Conservation (phyloP, 2,888 invertebrate genomes). For the Melangyna quadrimaculata region DNA sequence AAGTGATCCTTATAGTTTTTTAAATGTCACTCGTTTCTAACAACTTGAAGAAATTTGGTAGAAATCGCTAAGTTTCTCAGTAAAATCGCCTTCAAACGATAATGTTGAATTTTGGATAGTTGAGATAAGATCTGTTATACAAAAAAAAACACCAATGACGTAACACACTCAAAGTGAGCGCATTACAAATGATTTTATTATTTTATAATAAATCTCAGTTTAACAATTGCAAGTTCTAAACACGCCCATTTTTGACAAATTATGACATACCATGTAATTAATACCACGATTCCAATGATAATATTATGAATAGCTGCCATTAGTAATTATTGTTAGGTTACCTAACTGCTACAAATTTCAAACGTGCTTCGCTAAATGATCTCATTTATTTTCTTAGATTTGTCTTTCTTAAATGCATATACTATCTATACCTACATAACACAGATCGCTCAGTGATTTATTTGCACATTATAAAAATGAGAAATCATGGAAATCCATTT, state of each 20-base stretch:
- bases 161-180: background rate
- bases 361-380: constrained; percentile 64
- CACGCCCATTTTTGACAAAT: constrained; percentile 62
- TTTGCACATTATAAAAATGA: constrained; percentile 26
- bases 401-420: constrained; percentile 29
- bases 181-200: background rate
- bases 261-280: constrained; percentile 44
- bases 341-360: constrained; percentile 46
- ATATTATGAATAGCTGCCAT: constrained; percentile 48
- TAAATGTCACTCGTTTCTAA: too few species aligned
- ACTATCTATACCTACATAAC: too few species aligned
- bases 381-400: constrained; percentile 53
- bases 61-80: background rate
- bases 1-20: too few species aligned
- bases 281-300: constrained; percentile 52
- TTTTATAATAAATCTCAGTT: background rate
- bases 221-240: constrained; percentile 1
- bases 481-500: constrained; percentile 61
- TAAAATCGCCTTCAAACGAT: background rate
- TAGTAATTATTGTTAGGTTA: constrained; percentile 50
- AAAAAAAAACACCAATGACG: background rate
- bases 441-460: constrained; percentile 55
- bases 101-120: background rate
- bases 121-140: background rate
- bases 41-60: too few species aligned